Base-by-base conservation (phyloP, 2,888 invertebrate species). In the Pyrrhia umbra region DNA sequence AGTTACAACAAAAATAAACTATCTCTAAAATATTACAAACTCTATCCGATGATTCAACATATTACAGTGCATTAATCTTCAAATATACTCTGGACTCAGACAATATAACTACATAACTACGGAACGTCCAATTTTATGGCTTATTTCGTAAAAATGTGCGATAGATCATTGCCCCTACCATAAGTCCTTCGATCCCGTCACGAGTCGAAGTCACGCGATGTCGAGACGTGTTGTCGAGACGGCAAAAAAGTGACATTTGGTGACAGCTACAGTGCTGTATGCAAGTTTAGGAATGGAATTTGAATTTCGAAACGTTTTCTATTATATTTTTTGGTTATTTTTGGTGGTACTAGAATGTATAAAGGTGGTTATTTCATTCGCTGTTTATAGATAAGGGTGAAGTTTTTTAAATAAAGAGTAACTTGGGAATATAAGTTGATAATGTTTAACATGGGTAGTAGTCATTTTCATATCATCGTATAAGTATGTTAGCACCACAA, bases 101-200 rank as follows among this genome's bases (percentile, higher is more conserved):
- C 80, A 78, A 81, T 82, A 80, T 82, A 83, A 85, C 80, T 84
- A 84, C 83, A 75, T 80, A 82, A 83, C 81, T 84, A 84, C 82
- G 80, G 86, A 86, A 84, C 86, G 86, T 86, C 85, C 84, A 88
- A 91, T 91, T 92, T 92, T 91, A 92, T 88, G 86, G 91, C 88
- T 90, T 91, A 91, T 92, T 93, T 91, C 85, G 90, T 90, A 88
- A 91, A 88, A 91, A 92, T 90, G 88, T 82, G 84, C 87, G 75
- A 86, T 92, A 90, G 88, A 92, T 92, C 92, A 90, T 88, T 81
- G 85, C 85, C 85, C 86, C 79, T 89, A 92, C 92, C 61, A 88
- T 62, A 69, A 67, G 83, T 84, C 16, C 77, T 68, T 80, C 78
- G 78, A 77, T 68, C n/a, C n/a, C 51, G 68, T 58, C 27, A n/a